Conservation (phyloP, 2,113 vertebrate genomes). For the Oreamnos americanus region DNA sequence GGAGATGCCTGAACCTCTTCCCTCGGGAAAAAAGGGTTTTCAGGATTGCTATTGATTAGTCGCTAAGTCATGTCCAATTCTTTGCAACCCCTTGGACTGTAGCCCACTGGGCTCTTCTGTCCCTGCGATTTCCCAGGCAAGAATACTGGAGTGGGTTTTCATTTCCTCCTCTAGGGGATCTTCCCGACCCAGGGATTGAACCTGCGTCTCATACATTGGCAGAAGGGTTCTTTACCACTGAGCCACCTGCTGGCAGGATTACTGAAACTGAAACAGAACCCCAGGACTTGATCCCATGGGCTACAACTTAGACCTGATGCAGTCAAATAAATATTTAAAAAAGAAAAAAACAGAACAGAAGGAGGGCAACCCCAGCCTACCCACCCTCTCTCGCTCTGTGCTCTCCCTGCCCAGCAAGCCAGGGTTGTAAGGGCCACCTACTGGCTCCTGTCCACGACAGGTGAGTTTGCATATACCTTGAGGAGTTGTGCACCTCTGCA, state of each 20-base stretch:
- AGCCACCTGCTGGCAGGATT: neutral
- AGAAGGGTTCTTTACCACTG: neutral
- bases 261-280: neutral
- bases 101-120: neutral
- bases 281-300: neutral
- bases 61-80: neutral
- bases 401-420: neutral
- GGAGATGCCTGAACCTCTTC: neutral
- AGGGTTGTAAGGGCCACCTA: neutral
- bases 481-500: rapidly evolving
- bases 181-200: neutral
- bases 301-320: neutral
- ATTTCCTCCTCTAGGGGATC: neutral
- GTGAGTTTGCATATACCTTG: neutral
- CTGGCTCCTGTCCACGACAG: too few relatives aligned
- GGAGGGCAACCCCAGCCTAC: rapidly evolving
- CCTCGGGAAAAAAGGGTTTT: neutral
- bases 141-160: neutral
- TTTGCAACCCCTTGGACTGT: neutral
- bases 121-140: neutral
- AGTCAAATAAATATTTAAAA: neutral
- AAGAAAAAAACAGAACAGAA: neutral
- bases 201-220: neutral
- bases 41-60: neutral
- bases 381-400: rapidly evolving